Evolutionary conservation across 2,113 vertebrate species (phyloP), one percentile per base, ranked within the genome.

Genomic region (Myanophis thanlyinensis): DNA sequence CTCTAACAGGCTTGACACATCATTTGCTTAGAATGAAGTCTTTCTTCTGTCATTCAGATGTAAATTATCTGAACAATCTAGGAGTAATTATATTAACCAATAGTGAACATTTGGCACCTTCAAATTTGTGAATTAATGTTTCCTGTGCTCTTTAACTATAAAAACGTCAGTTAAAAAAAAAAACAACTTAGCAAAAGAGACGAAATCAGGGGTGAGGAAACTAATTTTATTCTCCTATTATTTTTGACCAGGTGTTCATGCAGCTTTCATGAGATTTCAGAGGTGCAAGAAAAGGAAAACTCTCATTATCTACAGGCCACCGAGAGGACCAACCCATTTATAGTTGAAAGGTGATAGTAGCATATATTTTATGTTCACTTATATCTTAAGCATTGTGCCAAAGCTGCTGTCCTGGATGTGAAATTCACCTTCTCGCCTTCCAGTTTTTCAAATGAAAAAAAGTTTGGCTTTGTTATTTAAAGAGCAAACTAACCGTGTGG

Each of bases 1-100:
- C 93, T 88, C 94, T 51, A 87, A 94, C 4, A 46, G 88, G 95
- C 95, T 95, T 97, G 97, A 96, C 96, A 96, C 95, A 95, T 93
- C 93, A 49, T 89, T 96, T 94, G 92, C 95, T 91, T 93, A 95
- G 94, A 95, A 93, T 94, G 91, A 84, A 97, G 94, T 88, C 89
- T 44, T 95, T 94, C 51, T 54, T 94, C 44, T 94, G 93, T 85
- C 80, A 89, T 92, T 95, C 67, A 23, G 87, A 52, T 90, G 95
- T 91, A 95, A 95, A 97, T 92, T 51, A 22, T 0, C 90, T 11
- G 25, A 95, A 85, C 94, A 96, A 93, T 93, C 92, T 93, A 95
- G 0, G 51, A 0, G 95, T 96, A 93, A 96, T 95, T 91, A 48
- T 3, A 48, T 93, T 94, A 96, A 95, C 91, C 62, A 92, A 9